These are phyloP conservation scores for Autographa pulchrina DNA, from an alignment of 2,888 invertebrate genomes.

Conservation along the genomic window DNA sequence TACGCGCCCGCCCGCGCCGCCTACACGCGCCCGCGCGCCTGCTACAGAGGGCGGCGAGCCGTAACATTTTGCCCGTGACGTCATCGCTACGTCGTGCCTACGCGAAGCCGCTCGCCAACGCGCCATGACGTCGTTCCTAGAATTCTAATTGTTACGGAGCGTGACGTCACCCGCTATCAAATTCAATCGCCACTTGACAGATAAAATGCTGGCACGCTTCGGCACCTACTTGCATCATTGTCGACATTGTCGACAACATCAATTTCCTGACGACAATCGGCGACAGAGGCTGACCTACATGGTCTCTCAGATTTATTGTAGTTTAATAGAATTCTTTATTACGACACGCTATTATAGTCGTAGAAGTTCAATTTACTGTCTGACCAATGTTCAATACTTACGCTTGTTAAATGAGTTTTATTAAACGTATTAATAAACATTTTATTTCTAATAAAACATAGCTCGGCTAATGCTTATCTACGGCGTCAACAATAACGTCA, in stretches of 20 bases:
- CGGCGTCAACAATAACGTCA: background rate
- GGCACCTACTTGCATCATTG: conserved; percentile 69
- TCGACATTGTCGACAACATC: conserved; percentile 71
- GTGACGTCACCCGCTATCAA: conserved; percentile 77
- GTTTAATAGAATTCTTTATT: conserved; percentile 50
- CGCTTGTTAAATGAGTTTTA: background rate
- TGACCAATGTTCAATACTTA: background rate
- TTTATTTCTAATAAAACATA: background rate
- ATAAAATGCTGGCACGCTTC: conserved; percentile 64
- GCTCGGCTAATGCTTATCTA: background rate
- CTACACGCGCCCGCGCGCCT: conserved; percentile 62
- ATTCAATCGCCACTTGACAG: conserved; percentile 60
- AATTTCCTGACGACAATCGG: conserved; percentile 70
- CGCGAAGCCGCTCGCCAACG: conserved; percentile 75
- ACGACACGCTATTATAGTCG: conserved; percentile 30
- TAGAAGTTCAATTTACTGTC: conserved; percentile 25
- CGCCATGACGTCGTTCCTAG: conserved; percentile 77
- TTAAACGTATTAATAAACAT: background rate
- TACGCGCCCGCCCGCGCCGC: conserved; percentile 65
- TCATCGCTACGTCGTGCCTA: conserved; percentile 82
- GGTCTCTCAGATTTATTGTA: conserved; percentile 68
- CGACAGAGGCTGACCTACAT: conserved; percentile 72
- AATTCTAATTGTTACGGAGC: conserved; percentile 68
- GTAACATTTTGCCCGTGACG: conserved; percentile 83
- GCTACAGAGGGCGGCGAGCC: conserved; percentile 64